A percentile compares a stretch with the other conserved stretches of the same genome.
Conservation (phyloP, 1,140 invertebrate genomes). For the Pectinophora gossypiella region DNA sequence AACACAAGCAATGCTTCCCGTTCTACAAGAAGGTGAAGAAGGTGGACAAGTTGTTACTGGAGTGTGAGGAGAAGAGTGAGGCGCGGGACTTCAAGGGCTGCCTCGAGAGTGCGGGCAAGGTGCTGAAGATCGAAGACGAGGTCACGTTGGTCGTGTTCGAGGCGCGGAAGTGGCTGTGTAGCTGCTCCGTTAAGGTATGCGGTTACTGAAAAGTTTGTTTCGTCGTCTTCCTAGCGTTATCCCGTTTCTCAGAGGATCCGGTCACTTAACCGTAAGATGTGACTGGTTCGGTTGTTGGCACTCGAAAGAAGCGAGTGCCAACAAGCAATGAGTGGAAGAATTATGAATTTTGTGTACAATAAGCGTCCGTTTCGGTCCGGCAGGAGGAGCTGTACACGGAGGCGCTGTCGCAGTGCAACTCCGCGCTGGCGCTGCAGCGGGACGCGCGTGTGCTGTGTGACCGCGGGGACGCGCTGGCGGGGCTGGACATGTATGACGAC, state of each 20-base stretch:
- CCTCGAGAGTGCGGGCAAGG: slow-evolving; percentile 82
- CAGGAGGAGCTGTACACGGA: slow-evolving; percentile 79
- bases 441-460: slow-evolving; percentile 91
- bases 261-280: too few species aligned
- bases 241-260: too few species aligned
- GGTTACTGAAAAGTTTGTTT: too few species aligned
- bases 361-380: background rate
- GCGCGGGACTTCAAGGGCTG: slow-evolving; percentile 85
- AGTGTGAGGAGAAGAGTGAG: slow-evolving; percentile 83
- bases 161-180: slow-evolving; percentile 85
- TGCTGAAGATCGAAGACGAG: slow-evolving; percentile 81
- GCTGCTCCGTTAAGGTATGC: slow-evolving; percentile 80
- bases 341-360: too few species aligned
- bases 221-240: too few species aligned
- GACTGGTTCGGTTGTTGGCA: too few species aligned
- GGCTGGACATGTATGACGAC: slow-evolving; percentile 94
- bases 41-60: slow-evolving; percentile 89
- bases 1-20: slow-evolving; percentile 96
- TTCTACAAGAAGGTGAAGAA: slow-evolving; percentile 99
- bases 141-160: slow-evolving; percentile 84
- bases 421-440: slow-evolving; percentile 86
- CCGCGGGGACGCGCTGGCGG: slow-evolving; percentile 93
- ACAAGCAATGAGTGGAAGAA: too few species aligned
- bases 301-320: too few species aligned
- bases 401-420: slow-evolving; percentile 86